Evolutionary conservation across 1,140 invertebrate genomes (phyloP), one percentile per base, ranked within the genome.

Genomic region (Drosophila tani): DNA sequence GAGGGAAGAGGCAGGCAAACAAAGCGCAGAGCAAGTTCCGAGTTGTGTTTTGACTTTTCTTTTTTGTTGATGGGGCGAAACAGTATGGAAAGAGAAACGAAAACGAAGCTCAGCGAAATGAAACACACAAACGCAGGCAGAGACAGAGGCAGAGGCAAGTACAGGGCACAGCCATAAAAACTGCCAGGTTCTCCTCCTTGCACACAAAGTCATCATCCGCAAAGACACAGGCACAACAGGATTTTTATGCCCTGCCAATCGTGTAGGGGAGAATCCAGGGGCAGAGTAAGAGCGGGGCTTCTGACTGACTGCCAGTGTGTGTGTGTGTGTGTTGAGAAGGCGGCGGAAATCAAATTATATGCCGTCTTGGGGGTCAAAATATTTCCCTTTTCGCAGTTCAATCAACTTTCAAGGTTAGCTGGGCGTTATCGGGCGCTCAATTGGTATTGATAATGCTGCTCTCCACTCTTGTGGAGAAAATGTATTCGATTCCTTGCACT

Each of bases 361-460:
- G 43, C 29, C 47, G 49, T 58, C 75, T 70, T 67, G 78, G 77
- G 81, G 81, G 77, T 81, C 84, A 88, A 88, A 88, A 83, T 84
- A 84, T 88, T 66, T 75, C 74, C 69, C 73, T 81, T 68, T 53
- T 68, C n/a, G 51, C 63, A 84, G 84, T 88, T 84, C 81, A 88
- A 75, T 88, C 84, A 88, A 88, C 84, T 83, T 81, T 88, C 84
- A 88, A 88, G 84, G 84, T 88, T 88, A 68, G 43, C 38, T 69
- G 47, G 55, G 49, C 62, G 45, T 59, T 78, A 58, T 56, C 29
- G 69, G n/a, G 32, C 17, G 43, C 32, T 57, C 40, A 17, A 40
- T 57, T 40, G n/a, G 4, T 50, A 59, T 49, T 43, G 69, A 73
- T 73, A 73, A 59, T 29, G 2, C 14, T 12, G 19, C 19, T 21